Conservation (phyloP, 2,797 vertebrate species). For the Dipus sagitta region DNA sequence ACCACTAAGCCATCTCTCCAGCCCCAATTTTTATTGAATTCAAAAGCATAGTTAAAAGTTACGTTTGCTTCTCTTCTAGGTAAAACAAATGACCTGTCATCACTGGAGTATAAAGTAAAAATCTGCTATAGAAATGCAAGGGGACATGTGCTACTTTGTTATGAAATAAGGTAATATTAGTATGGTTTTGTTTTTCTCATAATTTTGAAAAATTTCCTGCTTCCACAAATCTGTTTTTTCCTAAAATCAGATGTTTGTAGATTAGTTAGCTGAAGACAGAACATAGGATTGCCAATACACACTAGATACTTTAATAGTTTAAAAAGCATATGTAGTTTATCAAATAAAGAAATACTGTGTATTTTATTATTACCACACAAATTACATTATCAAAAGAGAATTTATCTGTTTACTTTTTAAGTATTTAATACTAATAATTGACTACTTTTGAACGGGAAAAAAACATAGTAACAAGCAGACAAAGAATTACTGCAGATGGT, state of each 20-base stretch:
- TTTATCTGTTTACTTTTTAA: constrained; percentile 13
- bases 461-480: background rate
- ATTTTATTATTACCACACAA: background rate
- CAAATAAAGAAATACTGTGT: background rate
- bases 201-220: background rate
- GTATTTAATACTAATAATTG: constrained; percentile 29
- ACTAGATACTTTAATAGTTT: constrained; percentile 26
- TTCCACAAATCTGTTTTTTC: constrained; percentile 21
- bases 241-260: background rate
- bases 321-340: background rate
- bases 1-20: too few species aligned
- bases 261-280: background rate
- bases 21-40: constrained; percentile 4
- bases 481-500: background rate
- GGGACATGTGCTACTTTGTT: background rate
- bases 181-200: background rate
- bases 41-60: constrained; percentile 7
- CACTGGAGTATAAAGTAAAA: background rate
- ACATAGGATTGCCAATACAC: background rate
- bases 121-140: background rate
- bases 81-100: background rate
- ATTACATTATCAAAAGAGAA: background rate
- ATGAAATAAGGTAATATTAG: background rate
- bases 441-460: constrained; percentile 52
- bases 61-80: constrained; percentile 3